Evolutionary conservation across 1,140 invertebrate genomes (phyloP).

Genomic region (Neuroterus valhalla): DNA sequence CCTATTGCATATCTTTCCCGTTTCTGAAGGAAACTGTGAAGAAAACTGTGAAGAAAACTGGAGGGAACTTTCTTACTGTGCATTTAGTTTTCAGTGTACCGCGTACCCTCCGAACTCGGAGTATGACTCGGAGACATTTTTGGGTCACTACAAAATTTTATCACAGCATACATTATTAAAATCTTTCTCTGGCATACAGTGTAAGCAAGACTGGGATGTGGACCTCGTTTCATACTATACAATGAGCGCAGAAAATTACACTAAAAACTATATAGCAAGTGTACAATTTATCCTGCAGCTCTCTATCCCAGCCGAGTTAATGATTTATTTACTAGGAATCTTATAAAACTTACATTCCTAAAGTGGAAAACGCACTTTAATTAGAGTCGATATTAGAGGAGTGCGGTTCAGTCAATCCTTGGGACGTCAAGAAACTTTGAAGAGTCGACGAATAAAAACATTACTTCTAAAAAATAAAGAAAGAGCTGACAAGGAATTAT

Average conservation of each 20-base stretch:
- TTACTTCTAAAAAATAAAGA: slow-evolving; percentile 4
- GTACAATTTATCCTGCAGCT: neutral
- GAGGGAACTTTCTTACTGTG: neutral
- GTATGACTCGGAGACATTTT: slow-evolving; percentile 11
- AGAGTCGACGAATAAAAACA: neutral
- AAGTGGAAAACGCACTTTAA: neutral
- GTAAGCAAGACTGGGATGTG: slow-evolving; percentile 11
- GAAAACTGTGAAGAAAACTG: too few relatives aligned
- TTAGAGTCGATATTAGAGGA: slow-evolving; percentile 5
- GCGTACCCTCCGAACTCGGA: neutral
- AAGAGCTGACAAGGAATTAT: neutral
- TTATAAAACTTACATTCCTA: neutral
- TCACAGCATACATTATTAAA: slow-evolving; percentile 26
- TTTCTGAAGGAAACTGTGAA: neutral
- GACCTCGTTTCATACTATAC: neutral
- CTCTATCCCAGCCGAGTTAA: neutral
- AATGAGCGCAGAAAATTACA: neutral
- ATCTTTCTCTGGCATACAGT: slow-evolving; percentile 17
- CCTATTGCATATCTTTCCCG: neutral
- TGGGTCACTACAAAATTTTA: slow-evolving; percentile 24
- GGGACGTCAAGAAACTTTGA: slow-evolving; percentile 23
- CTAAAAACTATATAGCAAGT: neutral
- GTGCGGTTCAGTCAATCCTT: slow-evolving; percentile 2
- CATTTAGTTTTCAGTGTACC: slow-evolving; percentile 4
- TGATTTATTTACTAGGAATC: neutral